phyloP scores from a whole-genome alignment of 2,797 vertebrate genomes.

The Notamacropus eugenii region DNA sequence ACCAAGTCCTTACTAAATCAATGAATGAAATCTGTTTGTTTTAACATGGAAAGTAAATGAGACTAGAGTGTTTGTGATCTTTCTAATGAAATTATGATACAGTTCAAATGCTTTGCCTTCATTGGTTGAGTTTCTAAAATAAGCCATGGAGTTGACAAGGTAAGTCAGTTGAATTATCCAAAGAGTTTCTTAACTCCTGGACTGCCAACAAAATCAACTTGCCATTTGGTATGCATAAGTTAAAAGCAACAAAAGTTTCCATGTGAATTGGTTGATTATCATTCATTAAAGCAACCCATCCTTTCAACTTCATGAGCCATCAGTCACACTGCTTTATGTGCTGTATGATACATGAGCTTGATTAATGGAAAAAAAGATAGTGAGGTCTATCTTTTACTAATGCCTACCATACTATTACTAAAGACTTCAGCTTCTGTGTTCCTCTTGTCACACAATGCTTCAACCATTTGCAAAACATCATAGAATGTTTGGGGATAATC shows the following conservation, averaged over 20 bases:
- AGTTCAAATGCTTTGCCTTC: not conserved
- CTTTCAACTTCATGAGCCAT: constrained; percentile 58
- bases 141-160: not conserved
- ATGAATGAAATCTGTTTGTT: not conserved
- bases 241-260: constrained; percentile 66
- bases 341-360: constrained; percentile 39
- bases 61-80: not conserved
- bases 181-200: constrained; percentile 63
- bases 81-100: not conserved
- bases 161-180: constrained; percentile 60
- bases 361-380: constrained; percentile 26
- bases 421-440: not conserved
- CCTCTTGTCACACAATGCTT: not conserved
- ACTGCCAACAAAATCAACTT: constrained; percentile 71
- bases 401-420: constrained; percentile 31
- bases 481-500: not conserved
- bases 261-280: constrained; percentile 67
- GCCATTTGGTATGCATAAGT: constrained; percentile 47
- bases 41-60: not conserved
- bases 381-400: not conserved
- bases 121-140: not conserved
- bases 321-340: constrained; percentile 34
- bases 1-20: not conserved
- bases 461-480: not conserved
- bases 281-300: constrained; percentile 56